Percentiles rank a stretch among this genome's conserved stretches.
These are phyloP conservation scores for Hirudo medicinalis DNA, from an alignment of 1,140 invertebrate species.

Conservation along the genomic window DNA sequence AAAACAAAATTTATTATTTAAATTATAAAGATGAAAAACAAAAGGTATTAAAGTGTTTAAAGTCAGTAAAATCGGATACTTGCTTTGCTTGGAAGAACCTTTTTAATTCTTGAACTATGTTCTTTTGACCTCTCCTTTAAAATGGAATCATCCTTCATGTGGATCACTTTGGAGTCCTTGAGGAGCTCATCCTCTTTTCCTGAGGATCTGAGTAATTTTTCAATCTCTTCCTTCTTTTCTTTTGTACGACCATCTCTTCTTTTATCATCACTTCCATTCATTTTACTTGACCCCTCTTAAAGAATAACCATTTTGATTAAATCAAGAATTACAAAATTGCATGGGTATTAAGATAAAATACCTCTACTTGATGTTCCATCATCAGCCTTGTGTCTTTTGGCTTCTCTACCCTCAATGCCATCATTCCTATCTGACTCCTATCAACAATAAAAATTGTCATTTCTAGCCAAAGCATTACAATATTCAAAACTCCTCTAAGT, in stretches of 20 bases:
- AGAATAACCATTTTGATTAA: not conserved
- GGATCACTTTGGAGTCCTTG: not conserved
- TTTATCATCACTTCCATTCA: conserved; percentile 15
- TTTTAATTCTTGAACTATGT: conserved; percentile 1
- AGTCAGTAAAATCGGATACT: not conserved
- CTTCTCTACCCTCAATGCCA: not conserved
- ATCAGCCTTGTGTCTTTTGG: conserved; percentile 12
- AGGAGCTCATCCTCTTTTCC: conserved; percentile 1
- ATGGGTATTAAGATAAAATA: not conserved
- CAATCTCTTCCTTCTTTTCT: conserved; percentile 19
- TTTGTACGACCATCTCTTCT: not conserved
- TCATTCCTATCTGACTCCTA: conserved; percentile 10
- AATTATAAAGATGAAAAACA: not conserved
- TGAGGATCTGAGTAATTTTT: not conserved
- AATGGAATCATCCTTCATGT: not conserved
- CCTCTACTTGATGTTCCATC: conserved; percentile 1
- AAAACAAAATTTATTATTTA: not conserved
- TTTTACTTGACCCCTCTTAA: not conserved
- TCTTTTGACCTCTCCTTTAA: conserved; percentile 9
- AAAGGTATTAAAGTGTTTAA: not conserved
- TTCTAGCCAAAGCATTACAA: not conserved
- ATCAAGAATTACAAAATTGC: not conserved
- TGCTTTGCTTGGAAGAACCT: not conserved
- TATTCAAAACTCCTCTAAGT: not conserved
- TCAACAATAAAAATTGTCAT: not conserved